Conservation (phyloP, 2,113 vertebrate species). For the Plotosus lineatus region DNA sequence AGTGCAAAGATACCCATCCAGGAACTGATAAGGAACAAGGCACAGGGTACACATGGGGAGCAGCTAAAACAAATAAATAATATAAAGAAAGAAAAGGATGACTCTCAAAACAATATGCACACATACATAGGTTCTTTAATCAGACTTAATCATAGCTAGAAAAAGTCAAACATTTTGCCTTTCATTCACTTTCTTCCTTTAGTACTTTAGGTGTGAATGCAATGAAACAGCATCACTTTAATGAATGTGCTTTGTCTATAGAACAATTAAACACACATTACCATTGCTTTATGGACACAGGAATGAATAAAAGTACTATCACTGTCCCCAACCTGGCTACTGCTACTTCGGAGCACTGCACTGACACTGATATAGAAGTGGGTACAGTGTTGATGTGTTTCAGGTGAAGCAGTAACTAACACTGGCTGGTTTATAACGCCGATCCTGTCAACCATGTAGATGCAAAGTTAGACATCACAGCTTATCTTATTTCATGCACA, state of each 20-base stretch:
- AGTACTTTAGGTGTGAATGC: neutral
- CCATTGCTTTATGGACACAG: neutral
- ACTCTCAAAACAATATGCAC: too few relatives aligned
- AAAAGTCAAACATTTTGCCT: neutral
- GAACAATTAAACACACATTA: neutral
- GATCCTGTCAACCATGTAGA: too few relatives aligned
- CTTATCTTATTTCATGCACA: neutral
- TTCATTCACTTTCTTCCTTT: neutral
- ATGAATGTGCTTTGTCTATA: neutral
- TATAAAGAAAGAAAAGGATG: too few relatives aligned
- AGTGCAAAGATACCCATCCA: conserved; percentile 13
- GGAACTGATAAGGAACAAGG: neutral
- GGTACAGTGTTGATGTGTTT: neutral
- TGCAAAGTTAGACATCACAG: neutral
- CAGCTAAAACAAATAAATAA: too few relatives aligned
- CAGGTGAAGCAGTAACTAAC: too few relatives aligned
- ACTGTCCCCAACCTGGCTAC: neutral
- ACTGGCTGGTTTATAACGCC: too few relatives aligned
- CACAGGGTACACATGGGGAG: neutral
- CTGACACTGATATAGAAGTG: neutral
- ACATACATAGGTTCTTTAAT: neutral
- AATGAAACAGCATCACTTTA: neutral
- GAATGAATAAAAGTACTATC: neutral
- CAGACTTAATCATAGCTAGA: neutral
- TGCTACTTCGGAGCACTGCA: neutral